Evolutionary conservation across 53 echinoderm and acorn worm genomes (phyloP).

Genomic region (Paracentrotus lividus): DNA sequence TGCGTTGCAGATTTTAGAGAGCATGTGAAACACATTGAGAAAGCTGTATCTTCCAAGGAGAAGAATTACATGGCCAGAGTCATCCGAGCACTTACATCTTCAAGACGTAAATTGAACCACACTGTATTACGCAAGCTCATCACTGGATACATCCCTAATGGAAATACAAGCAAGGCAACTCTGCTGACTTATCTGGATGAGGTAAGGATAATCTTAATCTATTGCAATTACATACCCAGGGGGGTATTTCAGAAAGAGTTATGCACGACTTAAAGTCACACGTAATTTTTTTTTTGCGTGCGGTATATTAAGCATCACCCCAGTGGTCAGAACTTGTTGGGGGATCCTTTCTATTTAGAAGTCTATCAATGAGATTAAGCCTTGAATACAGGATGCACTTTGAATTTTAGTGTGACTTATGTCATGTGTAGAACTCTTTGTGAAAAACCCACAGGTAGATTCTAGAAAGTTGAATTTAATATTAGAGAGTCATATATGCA

Average conservation of each 20-base stretch:
- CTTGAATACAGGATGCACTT: no score
- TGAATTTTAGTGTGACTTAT: no score
- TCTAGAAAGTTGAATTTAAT: no score
- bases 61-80: constrained; percentile 96
- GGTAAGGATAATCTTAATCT: constrained; percentile 65
- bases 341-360: no score
- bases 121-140: constrained; percentile 94
- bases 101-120: constrained; percentile 91
- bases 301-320: neutral
- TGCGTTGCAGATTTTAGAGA: constrained; percentile 91
- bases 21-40: constrained; percentile 99
- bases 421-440: no score
- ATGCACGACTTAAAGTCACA: neutral
- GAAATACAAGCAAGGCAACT: constrained; percentile 77
- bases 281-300: no score
- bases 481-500: no score
- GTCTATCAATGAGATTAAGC: no score
- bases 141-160: constrained; percentile 86
- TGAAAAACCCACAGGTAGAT: no score
- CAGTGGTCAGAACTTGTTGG: no score
- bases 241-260: no score
- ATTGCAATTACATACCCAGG: neutral
- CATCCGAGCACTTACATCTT: constrained; percentile 90
- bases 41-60: constrained; percentile 96
- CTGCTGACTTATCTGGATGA: constrained; percentile 93